phyloP scores from a whole-genome alignment of 2,888 invertebrate species.

The Agrotis exclamationis region DNA sequence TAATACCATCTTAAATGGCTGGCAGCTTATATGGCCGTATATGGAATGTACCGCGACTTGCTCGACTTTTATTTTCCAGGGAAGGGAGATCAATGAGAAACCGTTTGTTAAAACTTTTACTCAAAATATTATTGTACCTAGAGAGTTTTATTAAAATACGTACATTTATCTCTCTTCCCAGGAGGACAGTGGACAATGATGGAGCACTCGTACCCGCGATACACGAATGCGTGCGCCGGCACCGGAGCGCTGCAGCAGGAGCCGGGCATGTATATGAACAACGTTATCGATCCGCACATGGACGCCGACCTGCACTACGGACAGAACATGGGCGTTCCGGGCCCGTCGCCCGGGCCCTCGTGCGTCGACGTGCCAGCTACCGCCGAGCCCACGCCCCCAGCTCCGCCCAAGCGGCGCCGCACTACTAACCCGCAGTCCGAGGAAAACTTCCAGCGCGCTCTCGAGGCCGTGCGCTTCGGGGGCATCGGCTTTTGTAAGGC shows the following conservation, averaged over 20 bases:
- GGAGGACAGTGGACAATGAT: slow-evolving; percentile 97
- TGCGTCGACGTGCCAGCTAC: slow-evolving; percentile 78
- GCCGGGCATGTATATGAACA: slow-evolving; percentile 91
- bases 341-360: slow-evolving; percentile 83
- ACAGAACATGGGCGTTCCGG: slow-evolving; percentile 78
- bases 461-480: slow-evolving; percentile 95
- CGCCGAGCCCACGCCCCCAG: slow-evolving; percentile 74
- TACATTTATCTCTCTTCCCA: slow-evolving; percentile 93
- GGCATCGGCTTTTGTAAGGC: slow-evolving; percentile 97
- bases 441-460: slow-evolving; percentile 95
- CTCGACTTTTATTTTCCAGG: slow-evolving; percentile 81
- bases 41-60: slow-evolving; percentile 13
- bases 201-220: slow-evolving; percentile 95
- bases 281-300: slow-evolving; percentile 85
- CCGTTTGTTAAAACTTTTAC: slow-evolving; percentile 57
- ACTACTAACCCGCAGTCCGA: slow-evolving; percentile 95
- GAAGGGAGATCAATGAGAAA: slow-evolving; percentile 90
- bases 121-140: slow-evolving; percentile 67
- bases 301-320: slow-evolving; percentile 85
- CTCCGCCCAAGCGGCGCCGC: slow-evolving; percentile 93
- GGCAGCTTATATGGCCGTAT: neutral
- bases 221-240: slow-evolving; percentile 93
- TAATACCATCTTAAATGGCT: no score
- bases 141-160: slow-evolving; percentile 80
- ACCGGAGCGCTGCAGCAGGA: slow-evolving; percentile 89